Base-by-base conservation (phyloP, 2,797 vertebrate genomes). In the Hypotaenidia philippensis region DNA sequence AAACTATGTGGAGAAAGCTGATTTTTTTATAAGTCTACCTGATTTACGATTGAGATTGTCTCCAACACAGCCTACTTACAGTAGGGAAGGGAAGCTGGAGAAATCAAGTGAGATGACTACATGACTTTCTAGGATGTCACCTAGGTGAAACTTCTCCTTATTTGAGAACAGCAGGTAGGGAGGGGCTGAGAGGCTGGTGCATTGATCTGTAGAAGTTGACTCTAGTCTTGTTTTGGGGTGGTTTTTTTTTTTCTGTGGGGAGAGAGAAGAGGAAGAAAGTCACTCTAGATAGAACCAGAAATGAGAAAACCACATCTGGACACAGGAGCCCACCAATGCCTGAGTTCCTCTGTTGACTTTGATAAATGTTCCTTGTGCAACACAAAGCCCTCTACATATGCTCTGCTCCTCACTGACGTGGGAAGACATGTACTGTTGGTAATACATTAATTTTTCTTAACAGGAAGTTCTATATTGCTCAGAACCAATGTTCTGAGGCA, bases 361-460 rank as follows among this genome's bases (percentile, higher is more conserved):
- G 31, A 34, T 25, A 76, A 29, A n/a, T 9, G 9, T 11, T 55
- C 27, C 18, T 60, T 36, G 5, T 36, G 20, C 38, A 47, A 57
- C 38, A 57, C 38, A 68, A 69, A 63, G 55, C 26, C 29, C 21
- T 61, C 1, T n/a, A 19, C 4, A 25, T 1, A 0, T 18, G 27
- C 9, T 32, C 27, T 47, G 29, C 45, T 59, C 69, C 50, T 36
- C 31, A 53, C 18, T 41, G 9, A 11, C 61, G 15, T 84, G 34
- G 72, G 22, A 72, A 64, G n/a, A 44, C 38, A 49, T 0, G 1
- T 22, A n/a, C 10, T 44, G 5, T 19, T 72, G 25, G 26, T 18
- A 82, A 64, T 45, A 68, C 15, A 16, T n/a, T 40, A 0, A 1
- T 34, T 66, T 69, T 84, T 80, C 17, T 29, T 15, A 71, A 22